Base-by-base conservation (phyloP, 2,113 vertebrate species). In the Sus scrofa region DNA sequence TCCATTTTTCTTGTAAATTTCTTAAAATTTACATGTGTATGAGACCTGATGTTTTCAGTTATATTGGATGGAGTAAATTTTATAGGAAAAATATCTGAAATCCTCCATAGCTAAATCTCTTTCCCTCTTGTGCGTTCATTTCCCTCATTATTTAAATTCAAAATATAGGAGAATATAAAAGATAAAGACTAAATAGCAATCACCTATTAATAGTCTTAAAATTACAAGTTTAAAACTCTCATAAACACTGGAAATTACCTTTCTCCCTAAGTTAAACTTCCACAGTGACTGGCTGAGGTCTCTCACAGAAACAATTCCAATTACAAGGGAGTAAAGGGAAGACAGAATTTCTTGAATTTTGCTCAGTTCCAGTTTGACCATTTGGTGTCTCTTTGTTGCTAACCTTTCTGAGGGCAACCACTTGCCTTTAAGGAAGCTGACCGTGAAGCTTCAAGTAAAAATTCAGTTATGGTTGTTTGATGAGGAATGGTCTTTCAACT, bases 81-180 rank as follows among this genome's bases (percentile, higher is more conserved):
- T 68, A 74, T n/a, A 37, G 24, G 11, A 13, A 81, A 67, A 58
- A 58, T 63, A 70, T 30, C 52, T 85, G 39, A 27, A 91, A 34
- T 26, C 4, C 19, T 89, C 7, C 3, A 39, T 87, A 54, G 32
- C 0, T 26, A 39, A 79, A 39, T 24, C 16, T 44, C 24, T 58
- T 92, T 50, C 12, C 8, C 20, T 85, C 86, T 73, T 56, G 15
- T 73, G 52, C 70, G 5, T n/a, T 65, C 71, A 83, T 77, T 91
- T 84, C 44, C 34, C 14, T 97, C 19, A 58, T 16, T 52, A 30
- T 37, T 84, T 88, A 91, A 81, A 52, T n/a, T 93, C 78, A 74
- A 91, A 89, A 50, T 84, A 60, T 56, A 15, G 32, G 1, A 83
- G 7, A 63, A 24, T 60, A 60, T 70, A 79, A 58, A 93, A 91